A percentile compares a stretch with the other conserved stretches of the same genome.
Evolutionary conservation across 2,797 vertebrate genomes (phyloP).

Genomic region (Taeniopygia guttata): DNA sequence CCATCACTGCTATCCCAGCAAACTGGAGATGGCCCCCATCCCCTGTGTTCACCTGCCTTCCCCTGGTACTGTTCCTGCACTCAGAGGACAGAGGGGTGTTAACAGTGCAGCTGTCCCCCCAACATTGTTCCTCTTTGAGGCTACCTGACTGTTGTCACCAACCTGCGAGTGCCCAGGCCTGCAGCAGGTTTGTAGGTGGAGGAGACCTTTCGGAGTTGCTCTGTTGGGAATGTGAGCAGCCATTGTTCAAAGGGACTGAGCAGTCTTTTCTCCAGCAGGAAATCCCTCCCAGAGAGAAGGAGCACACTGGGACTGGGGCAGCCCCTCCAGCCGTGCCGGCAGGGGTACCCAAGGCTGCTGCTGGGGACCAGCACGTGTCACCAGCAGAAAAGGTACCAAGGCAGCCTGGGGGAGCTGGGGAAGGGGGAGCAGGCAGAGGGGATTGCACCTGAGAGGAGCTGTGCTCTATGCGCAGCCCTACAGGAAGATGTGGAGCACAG

Average conservation of each 20-base stretch:
- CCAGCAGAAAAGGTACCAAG: neutral
- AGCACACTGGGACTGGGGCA: neutral
- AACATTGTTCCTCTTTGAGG: rapidly evolving
- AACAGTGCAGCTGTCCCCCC: neutral
- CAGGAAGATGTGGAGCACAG: neutral
- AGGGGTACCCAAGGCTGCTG: neutral
- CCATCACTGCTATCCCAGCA: neutral
- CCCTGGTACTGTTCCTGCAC: neutral
- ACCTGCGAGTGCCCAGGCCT: too few species aligned
- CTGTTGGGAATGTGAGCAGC: neutral
- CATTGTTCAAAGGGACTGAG: neutral
- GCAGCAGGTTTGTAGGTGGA: neutral
- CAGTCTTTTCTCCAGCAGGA: neutral
- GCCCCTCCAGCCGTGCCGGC: neutral
- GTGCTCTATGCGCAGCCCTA: neutral
- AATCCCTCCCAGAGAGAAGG: neutral
- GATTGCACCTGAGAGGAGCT: neutral
- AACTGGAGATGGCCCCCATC: neutral
- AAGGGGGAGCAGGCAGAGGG: neutral
- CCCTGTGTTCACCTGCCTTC: neutral
- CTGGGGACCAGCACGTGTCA: neutral
- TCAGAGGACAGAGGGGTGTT: neutral
- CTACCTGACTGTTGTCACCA: neutral
- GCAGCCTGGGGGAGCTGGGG: neutral
- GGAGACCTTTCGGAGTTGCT: neutral